Base-by-base conservation (phyloP, 2,113 vertebrate species). In the Megaleporinus macrocephalus region DNA sequence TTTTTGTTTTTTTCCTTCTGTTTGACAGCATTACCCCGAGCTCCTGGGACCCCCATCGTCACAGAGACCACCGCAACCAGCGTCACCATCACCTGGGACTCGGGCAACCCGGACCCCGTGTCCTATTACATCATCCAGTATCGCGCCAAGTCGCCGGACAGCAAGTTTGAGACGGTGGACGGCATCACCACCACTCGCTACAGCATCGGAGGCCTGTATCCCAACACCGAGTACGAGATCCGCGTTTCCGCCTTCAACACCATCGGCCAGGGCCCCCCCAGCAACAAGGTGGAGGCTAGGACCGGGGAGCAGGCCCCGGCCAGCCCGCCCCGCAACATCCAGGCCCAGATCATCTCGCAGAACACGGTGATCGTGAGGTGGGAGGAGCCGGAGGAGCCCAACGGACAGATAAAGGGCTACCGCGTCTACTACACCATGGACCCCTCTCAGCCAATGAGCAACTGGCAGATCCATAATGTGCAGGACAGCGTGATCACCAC, bases 11-110 rank as follows among this genome's bases (percentile, higher is more conserved):
- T n/a, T n/a, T n/a, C n/a, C n/a, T 13, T 68, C 14, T 20, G 20
- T 33, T n/a, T 30, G 33, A 3, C 93, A 99, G 98, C 98, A 24
- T 93, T 99, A 76, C 98, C 98, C 78, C 98, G 97, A 89, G 95
- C 98, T 84, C 98, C 98, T 0, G 97, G 97, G 24, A 97, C 94
- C 0, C 98, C 98, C 0, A 89, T 99, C 20, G 98, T 99, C 89
- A 98, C 98, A 0, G 98, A 99, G 89, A 99, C 97, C 66, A 99
- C 98, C 0, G 96, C 98, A 14, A 99, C 98, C 26, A 99, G 98
- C 53, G 96, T 99, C 88, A 99, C 98, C 90, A 95, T 99, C 92
- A 99, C 98, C 26, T 99, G 98, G 98, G 98, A 99, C 92, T 98
- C 98, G 0, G 98, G 98, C 13, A 99, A 99, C 51, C 97, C 97